phyloP scores from a whole-genome alignment of 2,113 vertebrate genomes.

The Neofelis nebulosa region DNA sequence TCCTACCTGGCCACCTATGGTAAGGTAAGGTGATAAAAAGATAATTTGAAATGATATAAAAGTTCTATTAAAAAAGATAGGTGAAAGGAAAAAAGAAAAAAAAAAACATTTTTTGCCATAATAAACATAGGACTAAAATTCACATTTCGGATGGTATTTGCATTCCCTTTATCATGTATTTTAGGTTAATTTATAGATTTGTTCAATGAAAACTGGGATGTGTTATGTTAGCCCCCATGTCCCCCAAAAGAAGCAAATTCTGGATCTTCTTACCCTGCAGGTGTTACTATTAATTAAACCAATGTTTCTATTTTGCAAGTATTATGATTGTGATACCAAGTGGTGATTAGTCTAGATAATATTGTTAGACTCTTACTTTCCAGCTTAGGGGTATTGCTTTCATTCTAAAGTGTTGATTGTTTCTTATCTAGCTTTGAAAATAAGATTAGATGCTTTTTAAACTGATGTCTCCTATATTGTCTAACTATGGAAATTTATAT shows the following conservation, averaged over 20 bases:
- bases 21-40: slow-evolving; percentile 1
- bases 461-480: slow-evolving; percentile 78
- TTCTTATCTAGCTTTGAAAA: slow-evolving; percentile 86
- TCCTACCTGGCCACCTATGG: background rate
- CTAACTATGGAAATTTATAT: slow-evolving; percentile 82
- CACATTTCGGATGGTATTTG: background rate
- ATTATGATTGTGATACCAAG: slow-evolving; percentile 78
- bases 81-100: background rate
- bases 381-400: slow-evolving; percentile 81
- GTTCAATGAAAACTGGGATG: slow-evolving; percentile 39
- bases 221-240: background rate
- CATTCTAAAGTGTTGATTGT: slow-evolving; percentile 82
- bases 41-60: slow-evolving; percentile 14
- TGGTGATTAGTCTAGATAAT: slow-evolving; percentile 84
- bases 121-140: background rate
- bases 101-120: background rate
- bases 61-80: background rate
- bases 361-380: slow-evolving; percentile 77
- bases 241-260: slow-evolving; percentile 11
- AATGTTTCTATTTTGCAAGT: slow-evolving; percentile 81
- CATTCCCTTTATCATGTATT: background rate
- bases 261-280: slow-evolving; percentile 73
- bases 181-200: slow-evolving; percentile 52
- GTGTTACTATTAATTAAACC: slow-evolving; percentile 84
- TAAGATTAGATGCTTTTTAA: slow-evolving; percentile 84